Percentiles rank a stretch among this genome's conserved stretches.
phyloP scores from a whole-genome alignment of 2,888 invertebrate species.

The Teleiodes luculella region DNA sequence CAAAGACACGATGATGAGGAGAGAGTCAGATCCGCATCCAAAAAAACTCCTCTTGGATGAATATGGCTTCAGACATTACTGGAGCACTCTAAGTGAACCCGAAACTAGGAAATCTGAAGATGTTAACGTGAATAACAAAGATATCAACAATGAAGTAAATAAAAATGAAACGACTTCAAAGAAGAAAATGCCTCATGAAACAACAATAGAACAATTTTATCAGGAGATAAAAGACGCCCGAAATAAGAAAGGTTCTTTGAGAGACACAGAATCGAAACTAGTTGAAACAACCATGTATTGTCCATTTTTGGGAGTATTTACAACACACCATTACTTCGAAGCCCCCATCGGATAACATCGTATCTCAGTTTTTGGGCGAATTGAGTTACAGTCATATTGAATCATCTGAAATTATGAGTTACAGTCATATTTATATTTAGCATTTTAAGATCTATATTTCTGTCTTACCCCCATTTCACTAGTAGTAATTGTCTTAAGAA shows the following conservation, averaged over 20 bases:
- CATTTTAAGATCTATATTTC: too few species aligned
- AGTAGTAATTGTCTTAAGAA: too few species aligned
- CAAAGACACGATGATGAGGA: neutral
- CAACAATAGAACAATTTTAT: too few species aligned
- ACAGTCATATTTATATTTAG: too few species aligned
- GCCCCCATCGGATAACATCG: too few species aligned
- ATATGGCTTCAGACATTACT: conserved; percentile 1
- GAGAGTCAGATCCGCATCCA: neutral
- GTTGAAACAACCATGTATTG: neutral
- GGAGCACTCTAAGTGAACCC: neutral
- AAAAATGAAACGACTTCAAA: neutral
- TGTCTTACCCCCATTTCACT: too few species aligned
- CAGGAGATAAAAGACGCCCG: neutral
- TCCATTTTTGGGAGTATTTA: neutral
- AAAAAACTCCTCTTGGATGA: neutral
- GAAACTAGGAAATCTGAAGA: neutral
- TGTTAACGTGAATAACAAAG: neutral
- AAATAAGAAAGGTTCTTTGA: neutral
- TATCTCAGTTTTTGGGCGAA: too few species aligned
- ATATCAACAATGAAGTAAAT: too few species aligned
- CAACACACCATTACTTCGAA: neutral
- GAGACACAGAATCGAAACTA: neutral
- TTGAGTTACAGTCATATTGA: too few species aligned
- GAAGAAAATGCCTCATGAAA: neutral
- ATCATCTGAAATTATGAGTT: too few species aligned